Evolutionary conservation across 2,113 vertebrate genomes (phyloP), one percentile per base, ranked within the genome.

Genomic region (Pangasianodon hypophthalmus): DNA sequence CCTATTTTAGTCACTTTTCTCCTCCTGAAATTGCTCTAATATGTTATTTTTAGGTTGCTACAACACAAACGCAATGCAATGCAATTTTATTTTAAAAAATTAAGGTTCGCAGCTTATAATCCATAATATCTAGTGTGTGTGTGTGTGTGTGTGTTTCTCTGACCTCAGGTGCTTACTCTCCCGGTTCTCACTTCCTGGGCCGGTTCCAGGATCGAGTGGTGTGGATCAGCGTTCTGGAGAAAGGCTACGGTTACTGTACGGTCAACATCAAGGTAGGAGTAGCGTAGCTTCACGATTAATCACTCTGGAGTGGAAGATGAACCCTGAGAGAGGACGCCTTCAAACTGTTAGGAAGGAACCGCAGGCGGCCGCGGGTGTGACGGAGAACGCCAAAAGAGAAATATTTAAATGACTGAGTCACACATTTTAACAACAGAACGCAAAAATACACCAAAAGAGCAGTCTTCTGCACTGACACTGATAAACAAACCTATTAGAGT

Each of bases 201-300:
- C 98, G 98, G 90, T 98, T 99, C 94, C 98, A 99, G 92, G 98
- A 99, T 85, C 97, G 98, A 64, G 95, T 99, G 91, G 95, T 99
- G 92, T 99, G 98, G 98, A 96, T 99, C 91, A 96, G 98, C 93
- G 95, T 99, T 93, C 95, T 99, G 88, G 98, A 99, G 93, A 95
- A 95, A 92, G 98, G 98, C 75, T 99, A 97, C 90, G 96, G 97
- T 7, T 99, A 99, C 94, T 99, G 98, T 91, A 97, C 96, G n/a
- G 92, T 99, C 92, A 99, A 97, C 91, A 97, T 99, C 71, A 99
- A 99, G 98, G 98, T 99, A 96, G 9, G 80, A 32, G 19, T 7
- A 54, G 1, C 1, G 29, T 13, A 13, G 24, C 29, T 6, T 52
- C 6, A 11, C 1, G 41, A 48, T 67, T 10, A 37, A 37, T 50